phyloP scores from a whole-genome alignment of 2,888 invertebrate species.

The Lomographa bimaculata region DNA sequence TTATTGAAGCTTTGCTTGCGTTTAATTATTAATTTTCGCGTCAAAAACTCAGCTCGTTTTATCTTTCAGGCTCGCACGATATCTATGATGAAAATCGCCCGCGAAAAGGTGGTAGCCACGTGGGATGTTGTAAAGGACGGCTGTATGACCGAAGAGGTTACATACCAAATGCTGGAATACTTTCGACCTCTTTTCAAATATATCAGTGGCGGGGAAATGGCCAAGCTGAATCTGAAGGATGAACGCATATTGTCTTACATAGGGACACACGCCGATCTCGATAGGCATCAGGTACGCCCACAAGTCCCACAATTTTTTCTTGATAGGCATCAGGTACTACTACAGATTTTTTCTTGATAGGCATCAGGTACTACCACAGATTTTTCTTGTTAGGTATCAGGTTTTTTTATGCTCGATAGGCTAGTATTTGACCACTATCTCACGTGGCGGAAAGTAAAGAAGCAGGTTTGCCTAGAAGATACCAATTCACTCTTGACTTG shows the following conservation, averaged over 20 bases:
- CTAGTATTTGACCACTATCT: too few relatives aligned
- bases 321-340: background rate
- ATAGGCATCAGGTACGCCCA: constrained; percentile 71
- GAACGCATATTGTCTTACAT: constrained; percentile 59
- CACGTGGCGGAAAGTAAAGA: too few relatives aligned
- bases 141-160: constrained; percentile 34
- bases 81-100: constrained; percentile 68
- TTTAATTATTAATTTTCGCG: too few relatives aligned
- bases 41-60: too few relatives aligned
- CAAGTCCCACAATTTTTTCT: too few relatives aligned
- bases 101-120: constrained; percentile 61
- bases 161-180: constrained; percentile 53
- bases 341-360: background rate
- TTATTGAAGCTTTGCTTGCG: too few relatives aligned
- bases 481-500: too few relatives aligned
- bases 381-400: background rate
- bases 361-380: too few relatives aligned
- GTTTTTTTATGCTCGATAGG: too few relatives aligned
- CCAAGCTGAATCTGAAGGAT: constrained; percentile 60
- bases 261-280: constrained; percentile 66
- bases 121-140: constrained; percentile 61
- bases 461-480: too few relatives aligned
- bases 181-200: constrained; percentile 71
- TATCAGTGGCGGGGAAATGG: constrained; percentile 63
- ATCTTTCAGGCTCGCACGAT: constrained; percentile 66